phyloP scores from a whole-genome alignment of 2,888 invertebrate species.

The Therioaphis trifolii region DNA sequence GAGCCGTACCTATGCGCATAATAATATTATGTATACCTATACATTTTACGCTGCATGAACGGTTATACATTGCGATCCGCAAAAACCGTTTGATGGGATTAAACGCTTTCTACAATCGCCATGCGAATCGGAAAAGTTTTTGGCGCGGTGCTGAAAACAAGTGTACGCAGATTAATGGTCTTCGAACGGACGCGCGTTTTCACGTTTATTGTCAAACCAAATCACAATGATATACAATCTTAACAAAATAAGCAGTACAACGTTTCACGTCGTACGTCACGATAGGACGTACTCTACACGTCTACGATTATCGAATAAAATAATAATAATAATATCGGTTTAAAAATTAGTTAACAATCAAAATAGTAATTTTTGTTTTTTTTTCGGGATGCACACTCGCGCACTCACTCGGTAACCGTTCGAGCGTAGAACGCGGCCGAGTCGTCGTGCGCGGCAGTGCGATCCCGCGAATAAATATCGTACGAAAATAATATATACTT shows the following conservation, averaged over 20 bases:
- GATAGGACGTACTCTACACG: too few relatives aligned
- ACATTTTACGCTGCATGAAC: too few relatives aligned
- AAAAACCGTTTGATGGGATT: slow-evolving; percentile 6
- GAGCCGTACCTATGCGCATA: too few relatives aligned
- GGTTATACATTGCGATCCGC: too few relatives aligned
- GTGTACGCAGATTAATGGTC: slow-evolving; percentile 9
- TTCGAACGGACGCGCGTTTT: background rate
- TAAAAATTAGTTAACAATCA: slow-evolving; percentile 19
- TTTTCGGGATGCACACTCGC: too few relatives aligned
- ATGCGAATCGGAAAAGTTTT: slow-evolving; percentile 26
- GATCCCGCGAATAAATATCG: background rate
- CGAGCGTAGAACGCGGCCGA: background rate
- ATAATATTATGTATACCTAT: background rate
- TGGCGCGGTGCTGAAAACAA: background rate
- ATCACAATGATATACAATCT: too few relatives aligned
- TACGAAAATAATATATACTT: background rate
- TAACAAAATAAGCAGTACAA: background rate
- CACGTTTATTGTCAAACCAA: slow-evolving; percentile 8
- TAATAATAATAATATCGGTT: too few relatives aligned
- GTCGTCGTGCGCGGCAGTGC: background rate
- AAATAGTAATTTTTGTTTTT: too few relatives aligned
- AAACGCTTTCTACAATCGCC: slow-evolving; percentile 37
- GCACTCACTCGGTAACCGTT: too few relatives aligned
- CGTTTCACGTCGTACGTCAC: too few relatives aligned
- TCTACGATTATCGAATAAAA: too few relatives aligned